phyloP scores from a whole-genome alignment of 2,888 invertebrate species.

The Dynastes tityus region DNA sequence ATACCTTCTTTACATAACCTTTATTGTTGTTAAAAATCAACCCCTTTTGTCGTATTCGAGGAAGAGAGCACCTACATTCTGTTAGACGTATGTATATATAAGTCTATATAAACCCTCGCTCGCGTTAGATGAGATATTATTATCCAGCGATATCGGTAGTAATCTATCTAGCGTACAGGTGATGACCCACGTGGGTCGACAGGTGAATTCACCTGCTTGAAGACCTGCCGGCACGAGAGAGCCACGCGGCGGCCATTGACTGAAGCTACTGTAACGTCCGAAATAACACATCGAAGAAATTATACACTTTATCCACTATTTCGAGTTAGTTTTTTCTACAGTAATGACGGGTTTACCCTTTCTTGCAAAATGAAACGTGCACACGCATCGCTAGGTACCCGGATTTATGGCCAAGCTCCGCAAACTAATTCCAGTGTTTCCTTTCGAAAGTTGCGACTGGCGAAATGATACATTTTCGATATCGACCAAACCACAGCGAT shows the following conservation, averaged over 20 bases:
- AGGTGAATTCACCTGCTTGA: conserved; percentile 60
- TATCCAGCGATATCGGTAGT: conserved; percentile 54
- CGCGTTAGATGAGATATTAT: conserved; percentile 46
- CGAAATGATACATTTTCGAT: conserved; percentile 23
- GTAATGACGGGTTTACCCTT: conserved; percentile 50
- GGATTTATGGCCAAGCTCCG: conserved; percentile 43
- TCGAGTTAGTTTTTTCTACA: conserved; percentile 45
- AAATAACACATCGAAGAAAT: conserved; percentile 51
- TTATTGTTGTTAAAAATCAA: conserved; percentile 36
- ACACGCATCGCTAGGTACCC: conserved; percentile 9
- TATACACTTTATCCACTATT: conserved; percentile 53
- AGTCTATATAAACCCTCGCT: conserved; percentile 7
- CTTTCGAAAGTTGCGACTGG: not conserved
- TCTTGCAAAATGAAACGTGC: conserved; percentile 49
- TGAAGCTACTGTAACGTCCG: conserved; percentile 51
- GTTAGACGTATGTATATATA: conserved; percentile 22
- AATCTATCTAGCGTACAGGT: conserved; percentile 58
- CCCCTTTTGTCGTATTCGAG: conserved; percentile 16
- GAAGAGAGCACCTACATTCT: not conserved
- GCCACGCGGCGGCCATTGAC: conserved; percentile 59
- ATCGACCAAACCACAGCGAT: too few relatives aligned
- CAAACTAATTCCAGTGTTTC: conserved; percentile 38
- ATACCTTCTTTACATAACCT: conserved; percentile 12
- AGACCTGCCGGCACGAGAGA: conserved; percentile 58
- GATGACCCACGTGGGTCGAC: conserved; percentile 59